Evolutionary conservation across 2,888 invertebrate species (phyloP), one percentile per base, ranked within the genome.

Genomic region (Phragmatobia fuliginosa): DNA sequence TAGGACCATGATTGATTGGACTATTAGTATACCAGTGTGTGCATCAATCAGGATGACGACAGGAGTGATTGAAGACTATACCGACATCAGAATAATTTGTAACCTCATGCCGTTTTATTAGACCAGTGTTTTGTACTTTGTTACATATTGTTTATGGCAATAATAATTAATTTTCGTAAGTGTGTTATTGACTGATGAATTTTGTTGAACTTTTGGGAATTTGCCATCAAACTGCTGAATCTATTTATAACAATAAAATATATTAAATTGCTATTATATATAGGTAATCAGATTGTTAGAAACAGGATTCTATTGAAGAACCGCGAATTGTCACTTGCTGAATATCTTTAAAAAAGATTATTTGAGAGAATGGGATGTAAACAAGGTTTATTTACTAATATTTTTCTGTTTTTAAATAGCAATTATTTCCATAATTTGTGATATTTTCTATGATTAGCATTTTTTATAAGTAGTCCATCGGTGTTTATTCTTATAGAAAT

Each of bases 11-110:
- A 80, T 81, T 79, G 80, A 81, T 81, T 74, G 75, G 70, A 75
- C 73, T 78, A 76, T 78, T 75, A 74, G 72, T 74, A 64, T 62
- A 72, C 67, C 68, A 69, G 67, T 62, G 58, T 70, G 66, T 67
- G 60, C 66, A 77, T 80, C 80, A 78, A 80, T 80, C 80, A 78
- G 75, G 65, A 52, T 59, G 71, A 67, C 70, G 76, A 72, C 74
- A 65, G 67, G 69, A 68, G 73, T 77, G 80, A 80, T 78, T 75
- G 79, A 78, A 76, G 72, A 80, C 78, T 78, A 72, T 66, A 70
- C 76, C 75, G 76, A 73, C 74, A 70, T 66, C 72, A 70, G 67
- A 77, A 75, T 80, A 73, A 80, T 80, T 78, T 77, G 75, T 75
- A 72, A 72, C 73, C 68, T 75, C 71, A 72, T 72, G 70, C 66